These are phyloP conservation scores for Clunio marinus DNA, from an alignment of 2,888 invertebrate species.

Conservation along the genomic window DNA sequence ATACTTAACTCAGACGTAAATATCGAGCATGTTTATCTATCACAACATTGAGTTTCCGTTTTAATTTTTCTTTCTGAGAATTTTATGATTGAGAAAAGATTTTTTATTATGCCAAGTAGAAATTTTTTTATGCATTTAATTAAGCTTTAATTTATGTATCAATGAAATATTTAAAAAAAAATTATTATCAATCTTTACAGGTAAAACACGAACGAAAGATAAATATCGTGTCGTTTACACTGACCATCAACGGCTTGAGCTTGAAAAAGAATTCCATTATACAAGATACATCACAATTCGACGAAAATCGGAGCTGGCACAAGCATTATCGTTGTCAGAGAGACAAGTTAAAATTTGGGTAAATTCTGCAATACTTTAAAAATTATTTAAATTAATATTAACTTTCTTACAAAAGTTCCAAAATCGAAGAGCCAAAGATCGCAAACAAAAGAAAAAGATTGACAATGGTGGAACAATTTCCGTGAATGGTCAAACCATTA, in stretches of 20 bases:
- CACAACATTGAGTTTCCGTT: too few species aligned
- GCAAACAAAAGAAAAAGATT: constrained; percentile 83
- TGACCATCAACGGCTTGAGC: constrained; percentile 92
- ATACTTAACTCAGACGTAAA: too few species aligned
- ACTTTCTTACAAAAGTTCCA: constrained; percentile 68
- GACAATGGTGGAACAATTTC: constrained; percentile 55
- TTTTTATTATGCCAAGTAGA: too few species aligned
- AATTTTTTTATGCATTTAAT: neutral
- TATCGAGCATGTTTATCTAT: too few species aligned
- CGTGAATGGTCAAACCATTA: constrained; percentile 4
- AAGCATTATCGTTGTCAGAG: constrained; percentile 79
- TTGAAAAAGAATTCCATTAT: constrained; percentile 94
- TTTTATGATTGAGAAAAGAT: too few species aligned
- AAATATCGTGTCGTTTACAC: constrained; percentile 99
- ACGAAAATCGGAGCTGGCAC: constrained; percentile 89
- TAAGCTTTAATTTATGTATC: neutral
- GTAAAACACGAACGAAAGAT: constrained; percentile 97
- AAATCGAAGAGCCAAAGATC: constrained; percentile 88
- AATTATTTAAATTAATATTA: too few species aligned
- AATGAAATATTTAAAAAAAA: too few species aligned
- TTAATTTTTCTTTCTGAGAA: too few species aligned
- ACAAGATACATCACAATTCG: constrained; percentile 93
- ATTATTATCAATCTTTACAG: constrained; percentile 54
- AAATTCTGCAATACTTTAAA: neutral
- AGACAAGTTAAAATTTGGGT: constrained; percentile 71